Conservation (phyloP, 1,140 invertebrate species). For the Sycophaga agraensis region DNA sequence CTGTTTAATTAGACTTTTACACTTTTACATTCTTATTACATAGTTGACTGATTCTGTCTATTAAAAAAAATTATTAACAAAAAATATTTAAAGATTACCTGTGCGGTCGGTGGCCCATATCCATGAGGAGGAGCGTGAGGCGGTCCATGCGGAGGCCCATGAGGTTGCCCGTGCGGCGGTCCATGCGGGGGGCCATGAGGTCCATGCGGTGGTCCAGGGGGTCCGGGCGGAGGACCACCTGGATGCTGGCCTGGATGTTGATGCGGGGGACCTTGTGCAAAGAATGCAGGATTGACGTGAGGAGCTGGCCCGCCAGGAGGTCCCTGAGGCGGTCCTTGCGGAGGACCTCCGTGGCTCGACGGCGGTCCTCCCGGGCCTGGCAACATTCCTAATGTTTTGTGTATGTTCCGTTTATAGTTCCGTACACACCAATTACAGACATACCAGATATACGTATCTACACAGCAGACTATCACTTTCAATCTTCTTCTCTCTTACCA, state of each 20-base stretch:
- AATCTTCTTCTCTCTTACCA: too few relatives aligned
- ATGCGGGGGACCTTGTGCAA: constrained; percentile 73
- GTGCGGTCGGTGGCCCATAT: constrained; percentile 59
- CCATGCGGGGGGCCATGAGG: constrained; percentile 64
- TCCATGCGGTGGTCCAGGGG: constrained; percentile 62
- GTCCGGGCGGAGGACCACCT: constrained; percentile 61
- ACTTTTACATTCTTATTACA: too few relatives aligned
- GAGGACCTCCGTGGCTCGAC: constrained; percentile 63
- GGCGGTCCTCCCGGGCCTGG: constrained; percentile 64
- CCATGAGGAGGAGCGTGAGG: constrained; percentile 63
- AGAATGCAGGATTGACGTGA: constrained; percentile 96
- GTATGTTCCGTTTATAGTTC: constrained; percentile 24
- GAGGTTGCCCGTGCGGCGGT: constrained; percentile 63
- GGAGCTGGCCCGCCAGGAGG: constrained; percentile 77
- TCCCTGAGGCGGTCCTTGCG: constrained; percentile 61
- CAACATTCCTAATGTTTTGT: constrained; percentile 47
- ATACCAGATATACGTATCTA: constrained; percentile 11
- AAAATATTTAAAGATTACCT: constrained; percentile 39
- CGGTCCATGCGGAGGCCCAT: constrained; percentile 63
- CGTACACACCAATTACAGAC: constrained; percentile 13
- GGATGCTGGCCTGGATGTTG: constrained; percentile 65
- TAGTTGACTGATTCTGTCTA: too few relatives aligned
- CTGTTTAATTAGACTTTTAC: too few relatives aligned
- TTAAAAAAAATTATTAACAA: background rate
- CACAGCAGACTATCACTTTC: too few relatives aligned